These are phyloP conservation scores for Xyrauchen texanus DNA, from an alignment of 2,113 vertebrate species.

Conservation along the genomic window DNA sequence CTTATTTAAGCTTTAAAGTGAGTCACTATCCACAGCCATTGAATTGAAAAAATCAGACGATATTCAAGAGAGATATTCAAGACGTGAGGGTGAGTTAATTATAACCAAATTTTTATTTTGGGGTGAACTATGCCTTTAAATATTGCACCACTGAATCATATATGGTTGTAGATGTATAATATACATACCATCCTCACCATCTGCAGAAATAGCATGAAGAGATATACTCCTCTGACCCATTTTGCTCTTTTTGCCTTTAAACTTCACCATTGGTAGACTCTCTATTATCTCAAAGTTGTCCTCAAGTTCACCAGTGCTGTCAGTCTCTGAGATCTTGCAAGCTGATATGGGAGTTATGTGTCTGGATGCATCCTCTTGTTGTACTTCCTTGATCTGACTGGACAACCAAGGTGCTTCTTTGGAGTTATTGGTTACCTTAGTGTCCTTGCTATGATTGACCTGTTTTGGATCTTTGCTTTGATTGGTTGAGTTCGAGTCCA, in stretches of 20 bases:
- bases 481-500: conserved; percentile 14
- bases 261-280: conserved; percentile 55
- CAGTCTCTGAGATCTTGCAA: conserved; percentile 37
- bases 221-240: conserved; percentile 67
- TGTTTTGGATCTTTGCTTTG: conserved; percentile 23
- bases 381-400: neutral
- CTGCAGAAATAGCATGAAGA: conserved; percentile 67
- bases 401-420: conserved; percentile 17
- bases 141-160: neutral
- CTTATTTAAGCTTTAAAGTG: too few species aligned
- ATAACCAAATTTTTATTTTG: too few species aligned
- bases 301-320: conserved; percentile 55
- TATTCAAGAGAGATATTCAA: too few species aligned
- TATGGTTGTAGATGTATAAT: too few species aligned
- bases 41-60: too few species aligned
- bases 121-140: neutral
- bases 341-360: neutral
- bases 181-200: conserved; percentile 66
- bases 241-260: conserved; percentile 67
- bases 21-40: too few species aligned
- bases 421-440: conserved; percentile 1
- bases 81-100: too few species aligned
- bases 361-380: neutral
- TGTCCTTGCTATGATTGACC: conserved; percentile 28
- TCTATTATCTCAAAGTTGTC: conserved; percentile 69